These are phyloP conservation scores for Brachirus orientalis DNA, from an alignment of 2,113 vertebrate genomes.

Conservation along the genomic window DNA sequence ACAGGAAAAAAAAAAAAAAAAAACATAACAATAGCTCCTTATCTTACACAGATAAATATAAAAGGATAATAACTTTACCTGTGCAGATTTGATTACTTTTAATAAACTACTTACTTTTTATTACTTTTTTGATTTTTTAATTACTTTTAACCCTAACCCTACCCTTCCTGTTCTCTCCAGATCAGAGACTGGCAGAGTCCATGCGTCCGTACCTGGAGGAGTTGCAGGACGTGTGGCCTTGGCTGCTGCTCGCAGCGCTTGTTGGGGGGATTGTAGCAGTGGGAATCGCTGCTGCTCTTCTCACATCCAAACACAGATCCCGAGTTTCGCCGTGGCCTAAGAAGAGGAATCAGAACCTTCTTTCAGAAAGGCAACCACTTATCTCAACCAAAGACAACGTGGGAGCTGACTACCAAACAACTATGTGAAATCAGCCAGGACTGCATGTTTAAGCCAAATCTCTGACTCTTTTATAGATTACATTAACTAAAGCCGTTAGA, in stretches of 20 bases:
- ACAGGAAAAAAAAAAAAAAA: neutral
- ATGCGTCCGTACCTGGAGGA: constrained; percentile 85
- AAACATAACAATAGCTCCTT: neutral
- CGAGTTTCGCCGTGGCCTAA: constrained; percentile 4
- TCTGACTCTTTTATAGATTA: too few species aligned
- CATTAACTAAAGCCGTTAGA: too few species aligned
- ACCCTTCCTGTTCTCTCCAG: constrained; percentile 45
- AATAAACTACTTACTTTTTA: too few species aligned
- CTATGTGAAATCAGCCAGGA: constrained; percentile 49
- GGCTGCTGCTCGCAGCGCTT: constrained; percentile 85
- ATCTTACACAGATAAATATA: too few species aligned
- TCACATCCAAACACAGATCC: constrained; percentile 3
- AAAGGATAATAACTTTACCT: too few species aligned
- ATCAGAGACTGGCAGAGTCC: constrained; percentile 80
- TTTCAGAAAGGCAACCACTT: constrained; percentile 65
- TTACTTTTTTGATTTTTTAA: neutral
- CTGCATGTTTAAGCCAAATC: too few species aligned
- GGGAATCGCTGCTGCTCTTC: constrained; percentile 33
- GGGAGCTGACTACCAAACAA: constrained; percentile 57
- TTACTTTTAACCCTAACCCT: neutral
- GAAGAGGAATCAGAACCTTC: constrained; percentile 14
- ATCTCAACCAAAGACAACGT: constrained; percentile 36
- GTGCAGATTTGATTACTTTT: too few species aligned
- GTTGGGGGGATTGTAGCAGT: constrained; percentile 79
- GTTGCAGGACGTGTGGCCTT: constrained; percentile 85